These are phyloP conservation scores for Myopa testacea DNA, from an alignment of 2,888 invertebrate species.

Conservation along the genomic window DNA sequence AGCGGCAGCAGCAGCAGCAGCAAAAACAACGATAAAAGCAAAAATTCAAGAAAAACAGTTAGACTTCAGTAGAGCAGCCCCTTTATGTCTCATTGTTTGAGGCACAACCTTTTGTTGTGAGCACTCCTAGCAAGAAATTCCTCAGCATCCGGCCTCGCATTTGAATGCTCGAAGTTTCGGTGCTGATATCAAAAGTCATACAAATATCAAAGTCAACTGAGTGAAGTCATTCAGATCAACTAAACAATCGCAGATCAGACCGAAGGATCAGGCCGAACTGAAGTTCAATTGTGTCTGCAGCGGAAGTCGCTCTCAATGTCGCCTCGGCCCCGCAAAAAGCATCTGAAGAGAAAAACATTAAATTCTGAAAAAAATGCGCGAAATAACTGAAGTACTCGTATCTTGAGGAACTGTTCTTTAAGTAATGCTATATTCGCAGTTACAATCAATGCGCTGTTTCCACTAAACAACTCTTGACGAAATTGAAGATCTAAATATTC, in stretches of 20 bases:
- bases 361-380: slow-evolving; percentile 7
- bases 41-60: slow-evolving; percentile 25
- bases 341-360: background rate
- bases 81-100: slow-evolving; percentile 24
- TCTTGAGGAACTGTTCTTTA: too few species aligned
- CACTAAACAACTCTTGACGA: background rate
- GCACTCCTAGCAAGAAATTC: slow-evolving; percentile 22
- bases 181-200: slow-evolving; percentile 22
- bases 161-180: slow-evolving; percentile 24
- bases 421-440: background rate
- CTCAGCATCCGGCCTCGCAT: slow-evolving; percentile 30
- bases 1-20: slow-evolving; percentile 11
- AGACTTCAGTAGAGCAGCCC: slow-evolving; percentile 15
- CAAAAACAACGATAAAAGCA: background rate
- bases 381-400: background rate
- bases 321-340: background rate
- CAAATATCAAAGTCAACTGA: slow-evolving; percentile 34
- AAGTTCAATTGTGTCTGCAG: slow-evolving; percentile 34
- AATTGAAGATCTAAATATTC: background rate
- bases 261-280: slow-evolving; percentile 23
- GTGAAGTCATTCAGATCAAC: slow-evolving; percentile 36
- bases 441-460: background rate
- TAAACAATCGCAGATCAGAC: slow-evolving; percentile 27
- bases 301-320: slow-evolving; percentile 23
- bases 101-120: slow-evolving; percentile 8